Evolutionary conservation across 2,797 vertebrate genomes (phyloP).

Genomic region (Leuciscus waleckii): DNA sequence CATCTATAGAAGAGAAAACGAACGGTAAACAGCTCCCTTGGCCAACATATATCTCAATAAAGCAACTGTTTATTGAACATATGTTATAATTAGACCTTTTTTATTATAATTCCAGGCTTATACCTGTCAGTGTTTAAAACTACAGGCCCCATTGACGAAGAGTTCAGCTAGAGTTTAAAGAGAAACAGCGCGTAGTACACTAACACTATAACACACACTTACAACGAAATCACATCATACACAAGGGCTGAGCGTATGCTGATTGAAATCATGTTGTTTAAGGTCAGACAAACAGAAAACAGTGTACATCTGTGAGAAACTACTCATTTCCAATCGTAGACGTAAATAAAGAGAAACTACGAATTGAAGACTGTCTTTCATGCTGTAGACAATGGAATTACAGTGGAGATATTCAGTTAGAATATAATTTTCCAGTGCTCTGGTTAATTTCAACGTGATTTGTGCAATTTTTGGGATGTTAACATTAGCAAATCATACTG

Average conservation of each 20-base stretch:
- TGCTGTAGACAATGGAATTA: conserved; percentile 10
- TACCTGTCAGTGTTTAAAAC: conserved; percentile 43
- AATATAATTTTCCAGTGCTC: conserved; percentile 20
- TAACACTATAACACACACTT: conserved; percentile 47
- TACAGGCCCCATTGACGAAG: conserved; percentile 21
- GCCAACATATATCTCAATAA: conserved; percentile 49
- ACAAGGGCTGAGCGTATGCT: conserved; percentile 39
- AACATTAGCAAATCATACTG: not conserved
- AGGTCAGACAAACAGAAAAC: conserved; percentile 38
- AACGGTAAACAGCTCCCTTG: conserved; percentile 35
- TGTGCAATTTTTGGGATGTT: not conserved
- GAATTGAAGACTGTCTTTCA: conserved; percentile 2
- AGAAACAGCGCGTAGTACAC: conserved; percentile 31
- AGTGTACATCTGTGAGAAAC: conserved; percentile 1
- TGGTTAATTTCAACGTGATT: conserved; percentile 8
- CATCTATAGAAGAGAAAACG: conserved; percentile 8
- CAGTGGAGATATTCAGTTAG: conserved; percentile 24
- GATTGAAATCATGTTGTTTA: conserved; percentile 47
- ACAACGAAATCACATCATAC: conserved; percentile 38
- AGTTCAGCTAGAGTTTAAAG: conserved; percentile 59
- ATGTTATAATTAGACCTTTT: conserved; percentile 51
- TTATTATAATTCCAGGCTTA: conserved; percentile 35
- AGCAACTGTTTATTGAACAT: conserved; percentile 55
- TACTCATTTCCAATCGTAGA: not conserved
- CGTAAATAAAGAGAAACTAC: conserved; percentile 32